Base-by-base conservation (phyloP, 92 coral and sea anemone genomes). In the Epizoanthus fatuus region DNA sequence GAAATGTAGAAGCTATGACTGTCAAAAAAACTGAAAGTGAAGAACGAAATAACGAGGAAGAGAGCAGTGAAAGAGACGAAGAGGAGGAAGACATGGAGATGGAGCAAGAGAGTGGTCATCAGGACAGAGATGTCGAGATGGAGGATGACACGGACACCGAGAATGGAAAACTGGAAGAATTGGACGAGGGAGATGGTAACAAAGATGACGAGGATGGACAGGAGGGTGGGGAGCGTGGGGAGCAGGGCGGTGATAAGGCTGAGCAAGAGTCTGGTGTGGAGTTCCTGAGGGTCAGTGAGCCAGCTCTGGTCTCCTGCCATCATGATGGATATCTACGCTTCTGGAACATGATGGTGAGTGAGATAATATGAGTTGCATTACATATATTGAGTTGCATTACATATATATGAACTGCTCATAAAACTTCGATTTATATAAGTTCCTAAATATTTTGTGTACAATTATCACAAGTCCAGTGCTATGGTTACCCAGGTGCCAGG, bases 311-410 rank as follows among this genome's bases (percentile, higher is more conserved):
- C 51, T 91, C 99, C 2, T 82, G 90, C 16, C 98, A 97, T 74
- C 99, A 97, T 63, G 99, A 97, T 86, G 98, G 99, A 3, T 97
- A 81, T 81, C 71, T 97, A 13, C 92, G 99, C 47, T 97, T 97
- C 81, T 97, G 99, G 99, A 92, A 89, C 77, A 75, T 93, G 52
- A 80, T 86, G 93, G 99, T 97, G 85, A 75, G 98, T 90, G 25
- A 1, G 49, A 12, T 29, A 15, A 15, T 9, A 9, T 11, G 45
- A 3, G 0, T 14, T 1, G 9, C 19, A 4, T 19, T 10, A n/a
- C n/a, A n/a, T n/a, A n/a, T n/a, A n/a, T n/a, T n/a, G n/a, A n/a
- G n/a, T n/a, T n/a, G n/a, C n/a, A n/a, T n/a, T n/a, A n/a, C n/a
- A n/a, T n/a, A n/a, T n/a, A 38, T 5, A 38, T 40, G 35, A 40